Evolutionary conservation across 2,113 vertebrate genomes (phyloP).

Genomic region (Thymallus thymallus): DNA sequence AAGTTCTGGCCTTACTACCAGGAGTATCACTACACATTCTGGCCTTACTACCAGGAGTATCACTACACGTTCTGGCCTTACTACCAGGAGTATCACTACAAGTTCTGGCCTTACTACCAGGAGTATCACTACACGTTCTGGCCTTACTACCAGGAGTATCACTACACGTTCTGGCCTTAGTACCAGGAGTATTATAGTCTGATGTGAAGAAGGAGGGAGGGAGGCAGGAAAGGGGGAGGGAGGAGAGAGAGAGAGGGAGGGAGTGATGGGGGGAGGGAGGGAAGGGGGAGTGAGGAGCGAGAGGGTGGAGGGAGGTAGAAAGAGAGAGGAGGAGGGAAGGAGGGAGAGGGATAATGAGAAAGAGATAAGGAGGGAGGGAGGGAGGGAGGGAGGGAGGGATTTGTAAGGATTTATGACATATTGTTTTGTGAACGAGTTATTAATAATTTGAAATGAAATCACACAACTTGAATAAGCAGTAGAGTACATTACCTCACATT

Average conservation of each 20-base stretch:
- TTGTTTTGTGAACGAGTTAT: background rate
- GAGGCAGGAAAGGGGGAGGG: no score
- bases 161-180: constrained; percentile 31
- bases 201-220: background rate
- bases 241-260: no score
- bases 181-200: no score
- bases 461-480: constrained; percentile 1
- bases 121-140: constrained; percentile 41
- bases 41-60: constrained; percentile 27
- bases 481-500: background rate
- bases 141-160: constrained; percentile 27
- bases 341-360: no score
- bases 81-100: constrained; percentile 35
- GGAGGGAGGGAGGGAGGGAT: background rate
- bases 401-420: constrained; percentile 5
- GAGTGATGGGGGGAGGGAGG: no score
- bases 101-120: constrained; percentile 13
- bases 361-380: no score
- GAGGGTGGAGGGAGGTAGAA: no score
- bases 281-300: no score
- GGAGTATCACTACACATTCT: constrained; percentile 39
- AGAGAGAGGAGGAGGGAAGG: no score
- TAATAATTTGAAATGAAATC: constrained; percentile 15
- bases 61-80: constrained; percentile 33
- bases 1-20: constrained; percentile 18